Conservation (phyloP, 2,888 invertebrate species). For the Aspidapion aeneum region DNA sequence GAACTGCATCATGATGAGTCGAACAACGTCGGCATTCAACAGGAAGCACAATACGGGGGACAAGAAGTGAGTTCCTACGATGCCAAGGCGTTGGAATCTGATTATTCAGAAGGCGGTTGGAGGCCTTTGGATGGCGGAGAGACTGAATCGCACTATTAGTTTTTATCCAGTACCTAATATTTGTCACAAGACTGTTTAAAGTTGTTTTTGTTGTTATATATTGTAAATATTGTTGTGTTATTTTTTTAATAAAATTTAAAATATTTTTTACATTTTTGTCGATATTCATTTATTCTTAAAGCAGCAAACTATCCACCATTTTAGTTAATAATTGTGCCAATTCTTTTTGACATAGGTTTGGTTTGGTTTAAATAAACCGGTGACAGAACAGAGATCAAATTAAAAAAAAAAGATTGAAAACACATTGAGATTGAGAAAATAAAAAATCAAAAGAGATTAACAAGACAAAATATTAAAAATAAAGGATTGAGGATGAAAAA, state of each 20-base stretch:
- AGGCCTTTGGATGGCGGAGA: slow-evolving; percentile 22
- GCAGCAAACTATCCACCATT: too few relatives aligned
- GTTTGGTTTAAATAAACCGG: too few relatives aligned
- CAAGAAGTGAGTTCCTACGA: slow-evolving; percentile 18
- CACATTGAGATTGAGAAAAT: too few relatives aligned
- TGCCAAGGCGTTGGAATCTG: slow-evolving; percentile 16
- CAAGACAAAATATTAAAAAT: too few relatives aligned
- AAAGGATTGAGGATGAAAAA: too few relatives aligned
- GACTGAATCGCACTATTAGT: slow-evolving; percentile 3
- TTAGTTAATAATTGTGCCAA: too few relatives aligned
- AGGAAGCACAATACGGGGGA: slow-evolving; percentile 17
- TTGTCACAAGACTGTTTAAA: neutral
- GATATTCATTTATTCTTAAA: neutral
- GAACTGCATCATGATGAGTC: slow-evolving; percentile 17
- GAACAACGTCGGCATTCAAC: slow-evolving; percentile 14
- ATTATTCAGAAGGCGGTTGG: slow-evolving; percentile 22
- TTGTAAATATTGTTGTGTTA: neutral
- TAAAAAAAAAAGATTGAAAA: too few relatives aligned
- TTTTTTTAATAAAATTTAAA: neutral
- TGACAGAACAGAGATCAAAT: too few relatives aligned
- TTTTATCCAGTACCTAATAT: neutral
- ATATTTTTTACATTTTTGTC: neutral
- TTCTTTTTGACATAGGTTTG: too few relatives aligned
- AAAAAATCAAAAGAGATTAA: too few relatives aligned
- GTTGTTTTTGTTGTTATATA: neutral